These are phyloP conservation scores for Emydura subglobosa DNA, from an alignment of 2,113 vertebrate species.

Conservation along the genomic window DNA sequence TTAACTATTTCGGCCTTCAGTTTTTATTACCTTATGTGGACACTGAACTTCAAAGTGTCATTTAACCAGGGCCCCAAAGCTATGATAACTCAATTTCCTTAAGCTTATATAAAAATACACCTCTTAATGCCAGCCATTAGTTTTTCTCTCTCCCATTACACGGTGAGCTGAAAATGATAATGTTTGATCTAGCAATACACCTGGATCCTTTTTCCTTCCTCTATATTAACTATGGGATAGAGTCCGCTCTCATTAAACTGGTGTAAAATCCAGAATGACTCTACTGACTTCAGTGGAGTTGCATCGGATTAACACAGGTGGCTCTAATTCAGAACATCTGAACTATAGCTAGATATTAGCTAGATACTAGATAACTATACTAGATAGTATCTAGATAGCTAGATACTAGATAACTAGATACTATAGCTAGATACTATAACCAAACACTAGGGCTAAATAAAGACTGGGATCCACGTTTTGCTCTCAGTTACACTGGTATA, in stretches of 20 bases:
- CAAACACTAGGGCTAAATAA: background rate
- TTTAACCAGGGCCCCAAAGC: background rate
- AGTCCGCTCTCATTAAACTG: background rate
- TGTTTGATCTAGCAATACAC: background rate
- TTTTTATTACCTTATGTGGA: slow-evolving; percentile 22
- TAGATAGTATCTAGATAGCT: too few species aligned
- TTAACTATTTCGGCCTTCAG: background rate
- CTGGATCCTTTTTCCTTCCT: background rate
- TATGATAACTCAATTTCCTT: background rate
- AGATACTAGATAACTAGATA: too few species aligned
- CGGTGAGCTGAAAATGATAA: slow-evolving; percentile 29
- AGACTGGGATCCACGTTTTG: background rate
- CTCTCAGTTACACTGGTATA: background rate
- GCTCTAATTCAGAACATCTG: background rate
- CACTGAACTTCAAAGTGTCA: slow-evolving; percentile 20
- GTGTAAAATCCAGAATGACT: background rate
- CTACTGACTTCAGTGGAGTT: background rate
- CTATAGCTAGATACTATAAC: fast-evolving
- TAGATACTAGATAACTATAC: too few species aligned
- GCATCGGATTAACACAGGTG: background rate
- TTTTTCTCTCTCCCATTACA: slow-evolving; percentile 20
- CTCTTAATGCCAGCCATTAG: background rate
- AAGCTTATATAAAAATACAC: background rate
- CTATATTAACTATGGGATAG: fast-evolving
- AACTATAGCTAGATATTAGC: fast-evolving